Percentiles rank a stretch among this genome's conserved stretches.
Conservation (phyloP, 2,888 invertebrate genomes). For the Mamestra brassicae region DNA sequence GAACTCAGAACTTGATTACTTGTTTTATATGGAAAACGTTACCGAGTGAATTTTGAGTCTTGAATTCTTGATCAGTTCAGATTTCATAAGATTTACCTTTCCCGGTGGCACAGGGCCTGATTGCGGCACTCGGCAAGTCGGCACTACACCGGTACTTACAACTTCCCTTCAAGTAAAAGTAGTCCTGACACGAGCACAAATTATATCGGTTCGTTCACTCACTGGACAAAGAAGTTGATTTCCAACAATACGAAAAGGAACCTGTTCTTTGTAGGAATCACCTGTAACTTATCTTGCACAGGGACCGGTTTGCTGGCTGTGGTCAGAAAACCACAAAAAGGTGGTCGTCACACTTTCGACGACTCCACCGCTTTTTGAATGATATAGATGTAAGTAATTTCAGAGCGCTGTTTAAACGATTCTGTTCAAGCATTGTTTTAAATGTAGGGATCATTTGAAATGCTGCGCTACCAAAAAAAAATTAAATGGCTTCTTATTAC, state of each 20-base stretch:
- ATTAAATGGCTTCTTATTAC: neutral
- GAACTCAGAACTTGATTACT: neutral
- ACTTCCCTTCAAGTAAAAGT: conserved; percentile 76
- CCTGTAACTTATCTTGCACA: conserved; percentile 81
- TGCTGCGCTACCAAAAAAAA: neutral
- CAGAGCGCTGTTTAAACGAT: conserved; percentile 3
- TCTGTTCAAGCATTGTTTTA: conserved; percentile 16
- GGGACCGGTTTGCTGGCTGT: conserved; percentile 80
- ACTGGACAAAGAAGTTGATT: conserved; percentile 71
- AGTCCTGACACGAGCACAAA: conserved; percentile 68
- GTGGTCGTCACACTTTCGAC: conserved; percentile 80
- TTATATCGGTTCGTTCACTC: conserved; percentile 70
- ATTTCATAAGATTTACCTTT: conserved; percentile 49
- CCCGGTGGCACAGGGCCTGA: conserved; percentile 20
- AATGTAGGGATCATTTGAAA: neutral
- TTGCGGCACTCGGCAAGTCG: conserved; percentile 44
- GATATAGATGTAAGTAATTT: conserved; percentile 30
- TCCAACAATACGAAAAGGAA: conserved; percentile 79
- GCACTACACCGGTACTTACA: conserved; percentile 45
- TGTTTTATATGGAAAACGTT: neutral
- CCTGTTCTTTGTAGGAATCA: conserved; percentile 84
- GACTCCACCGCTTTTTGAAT: conserved; percentile 34
- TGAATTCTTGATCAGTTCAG: conserved; percentile 18
- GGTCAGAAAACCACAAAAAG: conserved; percentile 82
- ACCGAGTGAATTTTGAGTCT: neutral